Base-by-base conservation (phyloP, 2,797 vertebrate genomes). In the Chlorospingus semifuscus region DNA sequence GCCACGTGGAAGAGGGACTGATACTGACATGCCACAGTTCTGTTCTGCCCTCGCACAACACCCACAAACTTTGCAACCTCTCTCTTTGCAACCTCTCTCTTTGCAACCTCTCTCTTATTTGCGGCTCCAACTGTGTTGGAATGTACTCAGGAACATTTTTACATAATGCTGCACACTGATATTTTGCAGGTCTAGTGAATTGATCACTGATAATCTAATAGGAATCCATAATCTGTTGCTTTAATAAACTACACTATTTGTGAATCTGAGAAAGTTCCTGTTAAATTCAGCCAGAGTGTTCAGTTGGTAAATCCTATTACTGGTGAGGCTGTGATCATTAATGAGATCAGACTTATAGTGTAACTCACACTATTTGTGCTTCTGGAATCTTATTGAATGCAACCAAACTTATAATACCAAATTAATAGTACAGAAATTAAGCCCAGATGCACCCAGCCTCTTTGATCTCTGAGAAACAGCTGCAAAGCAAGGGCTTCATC, bases 1-100 rank as follows among this genome's bases (percentile, higher is more conserved):
- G 24, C 24, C 24, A 11, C 0, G 0, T 20, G 20, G 56, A 47
- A 39, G 19, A 56, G 15, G 47, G 11, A 27, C 15, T 20, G 34
- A 24, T 5, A 9, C 3, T 1, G 11, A 11, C 17, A 12, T 2
- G 10, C 7, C 18, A 1, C 26, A 36, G 12, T 3, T 32, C 27
- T 57, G 22, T 27, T 66, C 53, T 42, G 60, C 27, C 22, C 46
- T 37, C 19, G 18, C 15, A 59, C 22, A 42, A 12, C 21, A 59
- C 12, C 37, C 27, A 44, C 15, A 50, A 10, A n/a, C 22, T 59
- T 66, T 59, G 12, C 37, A 59, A n/a, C 5, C 12, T 37, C 22
- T 36, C 17, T 50, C 32, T 42, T 18, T 59, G 12, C 27, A 59
- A 32, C 4, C 11, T 36, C 21, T 34, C 16, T 56, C 36, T 65